Evolutionary conservation across 1,140 invertebrate genomes (phyloP), one percentile per base, ranked within the genome.

Genomic region (Formica exsecta): DNA sequence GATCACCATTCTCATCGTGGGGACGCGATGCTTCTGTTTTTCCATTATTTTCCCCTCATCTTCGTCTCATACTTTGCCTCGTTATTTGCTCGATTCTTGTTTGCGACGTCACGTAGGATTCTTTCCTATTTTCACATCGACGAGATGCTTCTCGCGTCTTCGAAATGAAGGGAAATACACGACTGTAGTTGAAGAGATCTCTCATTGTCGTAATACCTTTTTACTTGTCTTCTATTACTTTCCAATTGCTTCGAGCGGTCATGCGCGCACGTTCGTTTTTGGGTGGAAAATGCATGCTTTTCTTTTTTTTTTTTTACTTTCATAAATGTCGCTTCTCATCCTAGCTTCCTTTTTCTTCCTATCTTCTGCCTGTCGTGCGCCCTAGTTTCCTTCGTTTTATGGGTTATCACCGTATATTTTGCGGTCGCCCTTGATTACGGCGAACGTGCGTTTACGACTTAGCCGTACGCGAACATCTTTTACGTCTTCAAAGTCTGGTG

Each of bases 51-150:
- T 71, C 25, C 25, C 11, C 38, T n/a, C 19, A 32, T 8, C 5
- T 9, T 13, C 38, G 6, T 48, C 29, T 83, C 62, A 83, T 13
- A 61, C 48, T 59, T 13, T 54, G 8, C 38, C 68, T 83, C 68
- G 38, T 83, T 83, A 73, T 74, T 83, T 73, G 51, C 25, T 74
- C 68, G 54, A 48, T 74, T 83, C 61, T 83, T 19, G 13, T 38
- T 48, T 11, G 54, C 13, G 8, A 61, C n/a, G 54, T 83, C 79
- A 74, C 79, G 66, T 73, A 81, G 54, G 29, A 59, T 19, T 25
- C 54, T 61, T 36, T 4, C 7, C 79, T 36, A 38, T 61, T 25
- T 32, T 48, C 62, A 65, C 48, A n/a, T 41, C 54, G 25, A 16
- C 38, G 51, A 16, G 25, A 32, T 32, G 77, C 19, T 19, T 8